Percentiles rank a stretch among this genome's conserved stretches.
Evolutionary conservation across 2,888 invertebrate genomes (phyloP).

Genomic region (Plagodis dolabraria): DNA sequence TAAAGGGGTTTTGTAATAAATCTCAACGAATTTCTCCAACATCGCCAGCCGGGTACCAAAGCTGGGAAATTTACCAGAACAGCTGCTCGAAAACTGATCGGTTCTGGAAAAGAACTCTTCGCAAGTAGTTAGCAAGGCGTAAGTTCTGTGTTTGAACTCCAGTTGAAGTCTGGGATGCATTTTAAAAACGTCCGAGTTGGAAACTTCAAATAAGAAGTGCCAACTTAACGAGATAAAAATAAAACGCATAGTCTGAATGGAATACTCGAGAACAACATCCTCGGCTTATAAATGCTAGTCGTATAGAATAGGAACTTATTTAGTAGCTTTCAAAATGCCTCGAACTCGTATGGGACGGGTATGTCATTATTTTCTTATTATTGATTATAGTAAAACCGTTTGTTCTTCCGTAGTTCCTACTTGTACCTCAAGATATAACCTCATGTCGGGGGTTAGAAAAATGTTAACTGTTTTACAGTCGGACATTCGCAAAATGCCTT

Average conservation of each 20-base stretch:
- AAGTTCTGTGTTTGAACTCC: constrained; percentile 67
- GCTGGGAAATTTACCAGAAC: constrained; percentile 39
- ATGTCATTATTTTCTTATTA: no score
- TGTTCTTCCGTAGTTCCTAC: no score
- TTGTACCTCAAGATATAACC: no score
- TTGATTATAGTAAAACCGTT: no score
- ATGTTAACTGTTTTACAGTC: no score
- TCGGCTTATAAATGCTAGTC: no score
- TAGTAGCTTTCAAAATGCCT: no score
- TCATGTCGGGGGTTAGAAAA: no score
- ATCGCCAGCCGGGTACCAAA: constrained; percentile 21
- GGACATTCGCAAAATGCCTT: no score
- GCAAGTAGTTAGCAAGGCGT: constrained; percentile 64
- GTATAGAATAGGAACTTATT: no score
- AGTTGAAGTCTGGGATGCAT: constrained; percentile 55
- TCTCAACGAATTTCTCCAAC: constrained; percentile 27
- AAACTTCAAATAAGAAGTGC: constrained; percentile 41
- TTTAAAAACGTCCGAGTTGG: constrained; percentile 52
- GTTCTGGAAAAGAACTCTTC: constrained; percentile 55
- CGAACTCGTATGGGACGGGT: no score
- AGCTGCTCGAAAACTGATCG: constrained; percentile 58
- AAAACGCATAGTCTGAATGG: constrained; percentile 3
- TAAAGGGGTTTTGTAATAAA: constrained; percentile 31
- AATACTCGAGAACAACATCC: no score
- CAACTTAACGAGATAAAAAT: constrained; percentile 26